phyloP scores from a whole-genome alignment of 2,888 invertebrate genomes.

The Iselma pallidipennis region DNA sequence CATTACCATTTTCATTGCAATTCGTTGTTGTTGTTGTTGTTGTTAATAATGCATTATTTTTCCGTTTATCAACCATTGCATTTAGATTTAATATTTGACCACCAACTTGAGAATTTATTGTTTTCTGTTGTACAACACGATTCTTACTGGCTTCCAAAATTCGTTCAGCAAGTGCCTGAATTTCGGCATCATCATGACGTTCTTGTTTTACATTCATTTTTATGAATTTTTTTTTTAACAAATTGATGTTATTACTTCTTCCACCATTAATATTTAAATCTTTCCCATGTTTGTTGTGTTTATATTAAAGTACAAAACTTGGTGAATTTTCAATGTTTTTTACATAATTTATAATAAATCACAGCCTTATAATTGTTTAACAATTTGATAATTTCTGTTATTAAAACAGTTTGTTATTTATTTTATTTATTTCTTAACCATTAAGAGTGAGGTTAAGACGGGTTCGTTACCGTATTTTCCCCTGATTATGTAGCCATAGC shows the following conservation, averaged over 20 bases:
- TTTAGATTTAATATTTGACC: conserved; percentile 64
- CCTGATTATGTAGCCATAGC: conserved; percentile 54
- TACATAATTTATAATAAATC: conserved; percentile 16
- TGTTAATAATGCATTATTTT: conserved; percentile 31
- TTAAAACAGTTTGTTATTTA: conserved; percentile 16
- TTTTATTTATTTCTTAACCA: conserved; percentile 10
- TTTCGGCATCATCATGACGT: conserved; percentile 84
- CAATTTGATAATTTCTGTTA: conserved; percentile 5
- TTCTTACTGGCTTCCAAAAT: conserved; percentile 69
- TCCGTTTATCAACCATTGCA: conserved; percentile 58
- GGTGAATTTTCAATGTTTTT: conserved; percentile 14
- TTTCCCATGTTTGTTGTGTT: conserved; percentile 25
- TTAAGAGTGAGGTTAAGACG: conserved; percentile 53
- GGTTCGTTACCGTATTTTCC: conserved; percentile 46
- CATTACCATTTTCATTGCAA: conserved; percentile 12
- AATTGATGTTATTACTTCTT: conserved; percentile 4
- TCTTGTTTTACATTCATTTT: conserved; percentile 66
- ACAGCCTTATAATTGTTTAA: not conserved
- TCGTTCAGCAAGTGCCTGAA: conserved; percentile 82
- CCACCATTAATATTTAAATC: not conserved
- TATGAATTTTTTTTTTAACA: too few relatives aligned
- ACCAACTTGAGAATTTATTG: conserved; percentile 45
- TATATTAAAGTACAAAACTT: too few relatives aligned
- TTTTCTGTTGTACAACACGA: conserved; percentile 56
- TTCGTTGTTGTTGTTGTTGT: conserved; percentile 48